Evolutionary conservation across 2,888 invertebrate species (phyloP).

Genomic region (Petrolisthes cinctipes): DNA sequence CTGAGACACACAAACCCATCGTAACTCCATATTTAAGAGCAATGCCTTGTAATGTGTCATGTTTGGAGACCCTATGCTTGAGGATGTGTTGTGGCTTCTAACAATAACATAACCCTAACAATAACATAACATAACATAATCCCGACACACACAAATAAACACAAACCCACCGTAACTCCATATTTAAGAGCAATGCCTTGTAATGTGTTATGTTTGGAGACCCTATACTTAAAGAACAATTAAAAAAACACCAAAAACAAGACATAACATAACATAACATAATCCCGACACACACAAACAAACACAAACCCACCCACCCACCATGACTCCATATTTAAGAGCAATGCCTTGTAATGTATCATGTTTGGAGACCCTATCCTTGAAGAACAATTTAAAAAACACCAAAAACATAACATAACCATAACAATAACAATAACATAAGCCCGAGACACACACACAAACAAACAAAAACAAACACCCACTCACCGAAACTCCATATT

Average conservation of each 20-base stretch:
- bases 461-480: background rate
- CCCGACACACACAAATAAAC: background rate
- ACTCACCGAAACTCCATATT: conserved; percentile 65
- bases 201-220: conserved; percentile 62
- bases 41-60: conserved; percentile 63
- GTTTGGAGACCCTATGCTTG: conserved; percentile 62
- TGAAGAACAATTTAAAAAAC: background rate
- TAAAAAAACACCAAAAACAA: background rate
- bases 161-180: conserved; percentile 62
- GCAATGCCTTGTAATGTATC: too few species aligned
- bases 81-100: conserved; percentile 57
- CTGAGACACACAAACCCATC: conserved; percentile 28
- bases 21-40: conserved; percentile 65
- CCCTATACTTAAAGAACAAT: conserved; percentile 59
- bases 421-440: background rate
- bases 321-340: too few species aligned
- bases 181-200: conserved; percentile 65
- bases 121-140: background rate
- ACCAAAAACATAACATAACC: background rate
- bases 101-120: background rate
- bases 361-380: background rate
- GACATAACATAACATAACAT: background rate
- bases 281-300: too few species aligned
- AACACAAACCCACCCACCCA: background rate
- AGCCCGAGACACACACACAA: too few species aligned